Percentiles rank a stretch among this genome's conserved stretches.
Conservation (phyloP, 2,113 vertebrate species). For the Rissa tridactyla region DNA sequence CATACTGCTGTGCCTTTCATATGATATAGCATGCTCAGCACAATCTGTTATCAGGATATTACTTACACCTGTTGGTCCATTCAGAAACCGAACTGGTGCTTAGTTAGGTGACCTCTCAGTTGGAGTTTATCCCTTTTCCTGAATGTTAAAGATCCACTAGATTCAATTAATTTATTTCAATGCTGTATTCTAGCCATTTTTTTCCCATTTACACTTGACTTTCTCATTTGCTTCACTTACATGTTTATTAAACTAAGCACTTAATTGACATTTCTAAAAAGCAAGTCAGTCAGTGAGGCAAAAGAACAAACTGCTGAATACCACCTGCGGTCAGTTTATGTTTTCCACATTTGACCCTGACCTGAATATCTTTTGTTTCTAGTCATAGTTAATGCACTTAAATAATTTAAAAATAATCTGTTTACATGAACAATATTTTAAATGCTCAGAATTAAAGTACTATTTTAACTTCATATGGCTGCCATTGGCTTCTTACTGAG, state of each 20-base stretch:
- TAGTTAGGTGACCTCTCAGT: background rate
- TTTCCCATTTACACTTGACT: background rate
- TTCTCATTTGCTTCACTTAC: background rate
- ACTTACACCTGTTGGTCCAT: background rate
- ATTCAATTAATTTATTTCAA: background rate
- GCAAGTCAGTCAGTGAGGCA: background rate
- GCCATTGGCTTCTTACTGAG: background rate
- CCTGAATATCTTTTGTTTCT: background rate
- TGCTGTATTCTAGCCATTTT: background rate
- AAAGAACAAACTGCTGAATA: background rate
- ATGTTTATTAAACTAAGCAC: background rate
- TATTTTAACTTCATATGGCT: background rate
- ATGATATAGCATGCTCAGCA: background rate
- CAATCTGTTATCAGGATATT: background rate
- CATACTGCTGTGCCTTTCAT: background rate
- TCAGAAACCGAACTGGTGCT: background rate
- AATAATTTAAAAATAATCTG: background rate
- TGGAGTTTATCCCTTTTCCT: background rate
- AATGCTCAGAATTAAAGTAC: background rate
- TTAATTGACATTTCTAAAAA: background rate
- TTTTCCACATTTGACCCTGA: background rate
- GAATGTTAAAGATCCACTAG: background rate
- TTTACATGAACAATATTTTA: background rate
- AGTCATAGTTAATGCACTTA: background rate
- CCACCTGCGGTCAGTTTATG: background rate